Percentiles rank a stretch among this genome's conserved stretches.
Conservation (phyloP, 2,888 invertebrate species). For the Pseudanteris insignis region DNA sequence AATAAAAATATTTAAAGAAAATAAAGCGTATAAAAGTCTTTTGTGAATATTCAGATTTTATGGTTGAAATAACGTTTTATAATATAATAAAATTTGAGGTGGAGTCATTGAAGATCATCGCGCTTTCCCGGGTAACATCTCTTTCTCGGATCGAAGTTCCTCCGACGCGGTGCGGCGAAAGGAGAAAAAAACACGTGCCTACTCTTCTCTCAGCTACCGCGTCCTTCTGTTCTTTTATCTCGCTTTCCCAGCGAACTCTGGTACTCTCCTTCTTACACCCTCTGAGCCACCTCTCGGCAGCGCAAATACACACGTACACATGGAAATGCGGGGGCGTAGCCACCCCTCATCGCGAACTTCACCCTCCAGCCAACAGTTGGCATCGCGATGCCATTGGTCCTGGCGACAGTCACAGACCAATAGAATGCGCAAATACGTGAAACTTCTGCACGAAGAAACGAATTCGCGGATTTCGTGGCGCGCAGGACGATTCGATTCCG, state of each 20-base stretch:
- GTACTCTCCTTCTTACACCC: constrained; percentile 36
- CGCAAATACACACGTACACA: constrained; percentile 37
- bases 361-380: constrained; percentile 58
- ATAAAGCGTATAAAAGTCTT: too few species aligned
- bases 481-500: constrained; percentile 45
- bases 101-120: constrained; percentile 10
- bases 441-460: constrained; percentile 42
- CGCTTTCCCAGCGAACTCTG: constrained; percentile 41
- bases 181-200: constrained; percentile 22
- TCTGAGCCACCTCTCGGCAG: constrained; percentile 20
- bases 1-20: too few species aligned
- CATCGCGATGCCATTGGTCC: constrained; percentile 64
- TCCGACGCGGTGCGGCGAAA: constrained; percentile 16
- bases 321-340: constrained; percentile 56
- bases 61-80: too few species aligned
- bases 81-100: too few species aligned
- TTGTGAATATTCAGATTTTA: neutral
- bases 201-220: constrained; percentile 44
- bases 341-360: constrained; percentile 55
- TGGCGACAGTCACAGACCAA: constrained; percentile 64
- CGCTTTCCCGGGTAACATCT: constrained; percentile 49
- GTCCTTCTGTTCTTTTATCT: constrained; percentile 52
- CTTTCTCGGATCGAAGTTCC: constrained; percentile 64
- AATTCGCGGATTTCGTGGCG: constrained; percentile 40
- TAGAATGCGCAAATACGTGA: constrained; percentile 47